Evolutionary conservation across 2,888 invertebrate genomes (phyloP).

Genomic region (Yponomeuta sedellus): DNA sequence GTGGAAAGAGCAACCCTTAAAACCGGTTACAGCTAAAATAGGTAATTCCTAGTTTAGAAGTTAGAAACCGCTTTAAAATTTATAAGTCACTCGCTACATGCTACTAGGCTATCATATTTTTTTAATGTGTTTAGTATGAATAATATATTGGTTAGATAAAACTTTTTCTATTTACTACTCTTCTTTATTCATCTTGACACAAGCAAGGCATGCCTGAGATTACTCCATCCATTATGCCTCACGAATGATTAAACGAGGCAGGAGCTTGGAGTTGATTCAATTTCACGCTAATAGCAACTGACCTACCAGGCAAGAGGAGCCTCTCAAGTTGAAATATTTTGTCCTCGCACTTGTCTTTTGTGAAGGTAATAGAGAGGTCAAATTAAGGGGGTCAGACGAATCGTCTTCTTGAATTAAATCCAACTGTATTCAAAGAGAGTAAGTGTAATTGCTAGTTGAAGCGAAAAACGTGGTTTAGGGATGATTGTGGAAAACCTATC

Average conservation of each 20-base stretch:
- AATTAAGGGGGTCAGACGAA: neutral
- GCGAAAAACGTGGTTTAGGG: no score
- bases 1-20: no score
- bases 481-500: no score
- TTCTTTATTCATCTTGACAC: neutral
- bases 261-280: conserved; percentile 4
- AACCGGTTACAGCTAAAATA: no score
- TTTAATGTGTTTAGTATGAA: no score
- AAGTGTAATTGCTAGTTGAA: no score
- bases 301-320: neutral
- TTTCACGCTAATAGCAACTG: conserved; percentile 5
- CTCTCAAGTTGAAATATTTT: neutral
- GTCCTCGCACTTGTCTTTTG: neutral
- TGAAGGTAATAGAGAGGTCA: neutral
- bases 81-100: no score
- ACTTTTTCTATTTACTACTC: no score
- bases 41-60: no score
- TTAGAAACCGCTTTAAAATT: no score
- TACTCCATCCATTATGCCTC: conserved; percentile 12
- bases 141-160: no score
- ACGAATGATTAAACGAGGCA: conserved; percentile 5
- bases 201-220: neutral
- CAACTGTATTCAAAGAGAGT: neutral
- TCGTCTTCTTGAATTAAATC: neutral
- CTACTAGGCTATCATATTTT: no score